phyloP scores from a whole-genome alignment of 2,888 invertebrate species.

The Coremacera marginata region DNA sequence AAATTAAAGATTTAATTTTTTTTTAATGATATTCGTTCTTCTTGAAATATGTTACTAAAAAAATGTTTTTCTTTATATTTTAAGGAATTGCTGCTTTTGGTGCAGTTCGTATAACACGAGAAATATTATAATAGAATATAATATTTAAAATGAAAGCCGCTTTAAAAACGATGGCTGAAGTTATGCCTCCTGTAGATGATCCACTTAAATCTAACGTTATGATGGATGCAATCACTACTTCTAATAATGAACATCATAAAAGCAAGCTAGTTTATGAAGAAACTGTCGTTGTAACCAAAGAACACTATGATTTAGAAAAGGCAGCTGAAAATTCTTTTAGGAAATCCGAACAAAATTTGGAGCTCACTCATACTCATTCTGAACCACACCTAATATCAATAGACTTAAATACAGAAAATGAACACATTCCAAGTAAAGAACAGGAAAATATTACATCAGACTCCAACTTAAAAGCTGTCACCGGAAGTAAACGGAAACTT shows the following conservation, averaged over 20 bases:
- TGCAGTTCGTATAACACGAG: too few species aligned
- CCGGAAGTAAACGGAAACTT: slow-evolving; percentile 20
- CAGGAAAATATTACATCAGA: neutral
- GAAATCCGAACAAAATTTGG: neutral
- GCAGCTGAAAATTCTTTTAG: neutral
- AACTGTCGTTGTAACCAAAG: neutral
- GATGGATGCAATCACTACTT: neutral
- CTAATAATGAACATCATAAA: neutral
- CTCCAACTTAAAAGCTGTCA: neutral
- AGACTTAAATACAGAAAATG: neutral
- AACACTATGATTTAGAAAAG: neutral
- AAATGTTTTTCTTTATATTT: too few species aligned
- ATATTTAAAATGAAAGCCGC: neutral
- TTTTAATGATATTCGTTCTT: too few species aligned
- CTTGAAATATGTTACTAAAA: too few species aligned
- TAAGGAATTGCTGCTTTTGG: too few species aligned
- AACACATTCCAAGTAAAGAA: neutral
- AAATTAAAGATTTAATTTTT: too few species aligned
- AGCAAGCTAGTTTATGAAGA: neutral
- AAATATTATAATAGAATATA: too few species aligned
- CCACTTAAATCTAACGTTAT: neutral
- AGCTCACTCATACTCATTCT: neutral
- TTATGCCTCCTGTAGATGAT: neutral
- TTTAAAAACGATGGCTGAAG: neutral
- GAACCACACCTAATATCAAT: neutral